Base-by-base conservation (phyloP, 1,140 invertebrate species). In the Dreissena rostriformis region DNA sequence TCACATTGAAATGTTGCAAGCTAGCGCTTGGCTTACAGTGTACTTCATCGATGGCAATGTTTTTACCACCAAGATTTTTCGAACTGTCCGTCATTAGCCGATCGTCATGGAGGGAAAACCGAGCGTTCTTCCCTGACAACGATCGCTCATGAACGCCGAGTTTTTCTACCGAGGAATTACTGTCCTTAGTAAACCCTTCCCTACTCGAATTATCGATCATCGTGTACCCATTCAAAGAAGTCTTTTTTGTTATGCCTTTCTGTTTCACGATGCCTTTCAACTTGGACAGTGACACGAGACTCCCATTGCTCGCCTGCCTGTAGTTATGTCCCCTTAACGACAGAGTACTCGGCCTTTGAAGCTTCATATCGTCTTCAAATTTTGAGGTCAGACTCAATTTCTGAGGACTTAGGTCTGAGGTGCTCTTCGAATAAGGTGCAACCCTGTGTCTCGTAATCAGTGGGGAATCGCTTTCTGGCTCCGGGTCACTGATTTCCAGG, bases 51-150 rank as follows among this genome's bases (percentile, higher is more conserved):
- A 5, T 39, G 39, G 39, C 68, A 49, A 71, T 80, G 24, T 76
- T 51, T 17, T 26, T 11, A 19, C 76, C 72, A 51, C 53, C 67
- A 29, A 57, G 51, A 61, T 24, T 17, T 87, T 76, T 66, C 66
- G 29, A 61, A 73, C 74, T 81, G 22, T 87, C 82, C n/a, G 84
- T 83, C 97, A 97, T 98, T 94, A 97, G 97, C 51, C 97, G 94
- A 90, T 98, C 97, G 89, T 97, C 97, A 90, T 97, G 97, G 5
- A 97, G 92, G 19, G 97, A 97, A 86, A 97, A 95, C 81, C 97
- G 95, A 15, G 94, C 94, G 0, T 96, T 96, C 8, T 97, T 96
- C 1, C 97, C 94, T 91, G 96, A 96, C 0, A 96, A 96, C 0
- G 97, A 97, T 0, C 97, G 97, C 92, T 97, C 97, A 2, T 97